Evolutionary conservation across 92 coral and sea anemone species (phyloP).

Genomic region (Paragorgia papillata): DNA sequence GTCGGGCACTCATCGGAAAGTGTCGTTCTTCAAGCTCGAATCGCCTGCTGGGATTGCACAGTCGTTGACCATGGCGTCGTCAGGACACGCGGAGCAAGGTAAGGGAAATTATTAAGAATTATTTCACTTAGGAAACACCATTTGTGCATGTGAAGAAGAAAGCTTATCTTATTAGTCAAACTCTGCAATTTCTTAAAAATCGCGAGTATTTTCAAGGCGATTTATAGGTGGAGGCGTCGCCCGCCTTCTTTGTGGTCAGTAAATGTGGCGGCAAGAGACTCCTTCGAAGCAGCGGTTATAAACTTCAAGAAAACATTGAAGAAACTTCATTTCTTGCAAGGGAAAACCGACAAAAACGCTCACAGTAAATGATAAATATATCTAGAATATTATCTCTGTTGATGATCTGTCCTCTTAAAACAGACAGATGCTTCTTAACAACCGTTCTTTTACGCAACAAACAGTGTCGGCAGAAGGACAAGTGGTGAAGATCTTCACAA

Average conservation of each 20-base stretch:
- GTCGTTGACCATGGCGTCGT: conserved; percentile 76
- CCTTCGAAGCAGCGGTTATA: conserved; percentile 47
- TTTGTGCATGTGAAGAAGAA: too few relatives aligned
- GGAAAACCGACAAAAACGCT: not conserved
- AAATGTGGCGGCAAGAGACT: conserved; percentile 37
- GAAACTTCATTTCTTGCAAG: not conserved
- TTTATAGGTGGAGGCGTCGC: conserved; percentile 28
- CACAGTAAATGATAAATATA: not conserved
- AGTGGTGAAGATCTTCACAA: too few relatives aligned
- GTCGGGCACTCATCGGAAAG: conserved; percentile 1
- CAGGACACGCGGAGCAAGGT: conserved; percentile 67
- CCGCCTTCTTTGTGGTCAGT: conserved; percentile 54
- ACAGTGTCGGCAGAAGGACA: too few relatives aligned
- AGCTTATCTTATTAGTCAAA: not conserved
- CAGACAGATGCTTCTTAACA: too few relatives aligned
- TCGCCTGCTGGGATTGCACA: conserved; percentile 27
- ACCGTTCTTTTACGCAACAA: too few relatives aligned
- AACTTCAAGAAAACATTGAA: not conserved
- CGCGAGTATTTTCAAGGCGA: not conserved
- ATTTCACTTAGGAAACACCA: too few relatives aligned
- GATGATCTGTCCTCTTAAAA: too few relatives aligned
- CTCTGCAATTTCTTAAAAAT: not conserved
- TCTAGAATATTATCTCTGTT: too few relatives aligned
- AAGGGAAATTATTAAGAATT: conserved; percentile 35
- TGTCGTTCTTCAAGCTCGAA: conserved; percentile 26